A percentile compares a stretch with the other conserved stretches of the same genome.
Evolutionary conservation across 35 echinoderm and acorn worm genomes (phyloP).

Genomic region (Amphiura filiformis): DNA sequence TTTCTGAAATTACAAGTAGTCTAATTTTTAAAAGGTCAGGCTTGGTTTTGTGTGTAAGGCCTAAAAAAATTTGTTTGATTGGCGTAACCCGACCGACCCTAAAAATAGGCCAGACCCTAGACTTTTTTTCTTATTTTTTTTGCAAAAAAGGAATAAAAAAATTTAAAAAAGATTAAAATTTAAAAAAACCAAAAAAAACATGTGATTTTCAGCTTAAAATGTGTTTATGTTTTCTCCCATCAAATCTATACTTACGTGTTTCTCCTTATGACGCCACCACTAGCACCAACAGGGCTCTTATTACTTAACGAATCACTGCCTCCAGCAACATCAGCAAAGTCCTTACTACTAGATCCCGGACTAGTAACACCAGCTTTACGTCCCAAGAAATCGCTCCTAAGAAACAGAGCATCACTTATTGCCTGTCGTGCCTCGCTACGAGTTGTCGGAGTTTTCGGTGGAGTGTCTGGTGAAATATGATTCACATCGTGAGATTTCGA

Average conservation of each 20-base stretch:
- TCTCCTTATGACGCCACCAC: constrained; percentile 4
- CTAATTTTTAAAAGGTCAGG: too few species aligned
- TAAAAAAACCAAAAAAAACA: too few species aligned
- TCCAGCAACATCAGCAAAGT: constrained; percentile 5
- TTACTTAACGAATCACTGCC: background rate
- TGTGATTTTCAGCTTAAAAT: too few species aligned
- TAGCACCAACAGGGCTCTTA: background rate
- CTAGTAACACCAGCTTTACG: constrained; percentile 13
- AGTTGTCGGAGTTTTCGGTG: constrained; percentile 43
- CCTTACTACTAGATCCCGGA: background rate
- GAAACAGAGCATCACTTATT: constrained; percentile 69
- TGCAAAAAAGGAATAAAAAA: too few species aligned
- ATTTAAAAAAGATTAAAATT: too few species aligned
- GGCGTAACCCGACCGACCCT: too few species aligned
- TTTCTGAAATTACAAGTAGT: too few species aligned
- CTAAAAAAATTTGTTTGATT: too few species aligned
- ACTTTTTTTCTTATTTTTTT: too few species aligned
- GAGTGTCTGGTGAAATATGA: constrained; percentile 23
- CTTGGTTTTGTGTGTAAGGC: too few species aligned
- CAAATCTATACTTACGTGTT: constrained; percentile 3
- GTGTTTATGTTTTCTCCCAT: too few species aligned
- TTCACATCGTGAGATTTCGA: constrained; percentile 10
- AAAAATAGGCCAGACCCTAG: too few species aligned
- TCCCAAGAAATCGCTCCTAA: constrained; percentile 47
- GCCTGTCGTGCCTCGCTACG: constrained; percentile 77